Conservation (phyloP, 2,888 invertebrate species). For the Parasteatoda lunata region DNA sequence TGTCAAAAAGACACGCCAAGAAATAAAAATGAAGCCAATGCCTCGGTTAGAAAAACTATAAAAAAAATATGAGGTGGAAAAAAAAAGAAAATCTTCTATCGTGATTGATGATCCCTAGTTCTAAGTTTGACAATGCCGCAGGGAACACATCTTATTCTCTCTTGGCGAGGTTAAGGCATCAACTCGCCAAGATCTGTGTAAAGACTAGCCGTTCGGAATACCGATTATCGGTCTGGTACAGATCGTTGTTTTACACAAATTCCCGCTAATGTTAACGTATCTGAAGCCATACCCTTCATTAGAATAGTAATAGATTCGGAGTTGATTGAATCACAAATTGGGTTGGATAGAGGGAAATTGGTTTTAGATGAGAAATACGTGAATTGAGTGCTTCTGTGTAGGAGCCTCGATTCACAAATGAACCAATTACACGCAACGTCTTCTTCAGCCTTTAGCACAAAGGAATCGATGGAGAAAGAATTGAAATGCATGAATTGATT, state of each 20-base stretch:
- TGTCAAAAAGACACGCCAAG: background rate
- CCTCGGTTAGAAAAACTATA: background rate
- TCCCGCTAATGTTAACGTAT: background rate
- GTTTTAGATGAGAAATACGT: background rate
- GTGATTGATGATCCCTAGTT: conserved; percentile 44
- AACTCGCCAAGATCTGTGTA: background rate
- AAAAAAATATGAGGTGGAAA: background rate
- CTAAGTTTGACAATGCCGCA: conserved; percentile 36
- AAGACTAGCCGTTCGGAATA: background rate
- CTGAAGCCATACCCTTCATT: background rate
- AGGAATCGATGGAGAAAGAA: background rate
- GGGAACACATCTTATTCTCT: conserved; percentile 6
- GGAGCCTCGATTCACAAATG: background rate
- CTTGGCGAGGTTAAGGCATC: background rate
- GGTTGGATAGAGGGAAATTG: conserved; percentile 7
- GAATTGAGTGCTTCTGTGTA: background rate
- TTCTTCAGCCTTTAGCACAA: background rate
- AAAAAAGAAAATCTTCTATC: conserved; percentile 13
- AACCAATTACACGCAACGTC: conserved; percentile 5
- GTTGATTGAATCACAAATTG: conserved; percentile 39
- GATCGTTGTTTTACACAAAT: conserved; percentile 11
- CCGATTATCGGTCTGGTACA: background rate
- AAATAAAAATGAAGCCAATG: background rate
- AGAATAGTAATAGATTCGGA: conserved; percentile 19
- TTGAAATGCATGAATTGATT: conserved; percentile 3